Evolutionary conservation across 2,797 vertebrate species (phyloP), one percentile per base, ranked within the genome.

Genomic region (Lindbergichthys nudifrons): DNA sequence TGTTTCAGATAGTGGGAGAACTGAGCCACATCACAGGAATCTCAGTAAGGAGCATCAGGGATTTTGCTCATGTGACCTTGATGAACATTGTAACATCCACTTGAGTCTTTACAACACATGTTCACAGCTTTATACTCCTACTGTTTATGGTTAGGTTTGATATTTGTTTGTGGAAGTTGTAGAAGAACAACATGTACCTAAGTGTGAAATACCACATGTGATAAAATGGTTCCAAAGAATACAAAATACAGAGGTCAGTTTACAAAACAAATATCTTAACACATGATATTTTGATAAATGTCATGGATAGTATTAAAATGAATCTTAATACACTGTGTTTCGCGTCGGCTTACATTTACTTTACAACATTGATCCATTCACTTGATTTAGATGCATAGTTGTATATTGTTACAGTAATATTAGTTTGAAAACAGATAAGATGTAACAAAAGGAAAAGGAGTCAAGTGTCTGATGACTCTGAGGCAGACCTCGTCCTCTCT

Each of bases 1-100:
- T 43, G 19, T 84, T 72, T 23, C 89, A 99, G 98, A 94, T 96
- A 26, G 87, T 96, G 61, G 87, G 89, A 56, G 96, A 98, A 79
- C 94, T 99, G 56, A 95, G 91, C 65, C 91, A 89, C 60, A 96
- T 98, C 91, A 98, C 98, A 30, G 96, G 96, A 68, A 97, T 99
- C 26, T 94, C 96, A 12, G 65, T 30, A 1, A 93, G 87, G 36
- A 98, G 96, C 65, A 97, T 97, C 86, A 82, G 67, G 2, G 96
- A 97, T 16, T 95, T 97, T 7, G 88, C 96, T 70, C 88, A 92
- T 0, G 93, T 95, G 1, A 94, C 96, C 13, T 43, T 99, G 78
- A 93, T 54, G 71, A 92, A 95, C 70, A 80, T 97, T 10, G 56
- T 93, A 10, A 45, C 63, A 45, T 65, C 68, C 18, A 39, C 50